These are phyloP conservation scores for Cetoscarus ocellatus DNA, from an alignment of 2,797 vertebrate species.

Conservation along the genomic window DNA sequence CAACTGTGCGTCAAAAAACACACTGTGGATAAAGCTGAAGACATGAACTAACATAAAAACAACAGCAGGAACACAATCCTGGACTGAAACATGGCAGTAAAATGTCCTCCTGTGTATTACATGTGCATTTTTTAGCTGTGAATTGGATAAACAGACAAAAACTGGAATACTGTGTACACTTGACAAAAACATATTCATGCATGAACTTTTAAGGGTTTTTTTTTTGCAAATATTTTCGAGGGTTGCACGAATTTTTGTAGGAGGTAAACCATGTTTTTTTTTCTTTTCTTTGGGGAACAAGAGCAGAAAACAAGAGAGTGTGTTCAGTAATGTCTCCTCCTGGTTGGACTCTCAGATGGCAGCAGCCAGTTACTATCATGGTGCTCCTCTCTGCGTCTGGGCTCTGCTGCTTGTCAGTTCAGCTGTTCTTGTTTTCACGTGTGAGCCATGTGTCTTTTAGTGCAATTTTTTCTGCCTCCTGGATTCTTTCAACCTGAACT, in stretches of 20 bases:
- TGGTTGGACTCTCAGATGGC: constrained; percentile 75
- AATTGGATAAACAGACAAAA: constrained; percentile 52
- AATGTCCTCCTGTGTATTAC: constrained; percentile 55
- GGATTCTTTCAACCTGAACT: constrained; percentile 79
- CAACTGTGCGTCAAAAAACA: constrained; percentile 52
- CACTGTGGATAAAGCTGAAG: constrained; percentile 41
- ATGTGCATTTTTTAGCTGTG: constrained; percentile 43
- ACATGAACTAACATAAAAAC: constrained; percentile 40
- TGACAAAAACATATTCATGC: constrained; percentile 63
- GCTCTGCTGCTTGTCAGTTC: constrained; percentile 74
- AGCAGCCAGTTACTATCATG: constrained; percentile 72
- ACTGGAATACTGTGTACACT: constrained; percentile 58
- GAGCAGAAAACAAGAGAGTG: constrained; percentile 62
- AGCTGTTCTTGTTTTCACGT: constrained; percentile 72
- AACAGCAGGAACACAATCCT: constrained; percentile 37
- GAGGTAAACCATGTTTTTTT: constrained; percentile 64
- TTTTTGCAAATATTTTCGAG: constrained; percentile 48
- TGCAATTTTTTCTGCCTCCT: constrained; percentile 72
- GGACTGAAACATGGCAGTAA: constrained; percentile 53
- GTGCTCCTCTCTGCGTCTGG: constrained; percentile 65
- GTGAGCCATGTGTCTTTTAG: constrained; percentile 75
- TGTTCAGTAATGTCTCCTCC: constrained; percentile 69
- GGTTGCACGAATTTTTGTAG: constrained; percentile 52
- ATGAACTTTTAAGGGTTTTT: constrained; percentile 35
- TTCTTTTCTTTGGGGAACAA: constrained; percentile 42